phyloP scores from a whole-genome alignment of 2,888 invertebrate genomes.

The Chrysina gloriosa region DNA sequence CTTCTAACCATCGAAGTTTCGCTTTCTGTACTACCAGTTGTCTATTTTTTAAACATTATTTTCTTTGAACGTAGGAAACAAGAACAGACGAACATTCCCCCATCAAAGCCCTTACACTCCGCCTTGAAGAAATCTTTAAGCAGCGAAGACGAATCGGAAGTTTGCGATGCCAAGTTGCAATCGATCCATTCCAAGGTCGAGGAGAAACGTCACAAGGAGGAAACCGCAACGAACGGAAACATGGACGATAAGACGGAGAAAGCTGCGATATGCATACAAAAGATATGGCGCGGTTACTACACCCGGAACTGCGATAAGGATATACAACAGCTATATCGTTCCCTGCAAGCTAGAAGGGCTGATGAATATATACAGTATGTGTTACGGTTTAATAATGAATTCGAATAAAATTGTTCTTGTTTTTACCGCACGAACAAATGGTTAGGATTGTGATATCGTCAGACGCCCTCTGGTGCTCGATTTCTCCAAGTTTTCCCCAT shows the following conservation, averaged over 20 bases:
- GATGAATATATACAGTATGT: conserved; percentile 86
- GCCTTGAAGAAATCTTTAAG: conserved; percentile 61
- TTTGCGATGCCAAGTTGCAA: conserved; percentile 75
- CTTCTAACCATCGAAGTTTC: too few relatives aligned
- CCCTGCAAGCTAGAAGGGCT: conserved; percentile 80
- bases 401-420: too few relatives aligned
- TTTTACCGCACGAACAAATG: too few relatives aligned
- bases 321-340: conserved; percentile 72
- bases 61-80: conserved; percentile 9
- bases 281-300: conserved; percentile 87
- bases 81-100: conserved; percentile 7
- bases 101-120: conserved; percentile 52
- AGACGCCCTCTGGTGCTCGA: too few relatives aligned
- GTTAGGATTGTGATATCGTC: too few relatives aligned
- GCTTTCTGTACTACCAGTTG: too few relatives aligned
- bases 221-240: conserved; percentile 54
- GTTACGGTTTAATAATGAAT: conserved; percentile 9
- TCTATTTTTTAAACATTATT: background rate
- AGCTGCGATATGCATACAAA: conserved; percentile 85
- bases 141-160: conserved; percentile 75
- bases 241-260: conserved; percentile 63
- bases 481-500: too few relatives aligned
- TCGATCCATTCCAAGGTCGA: conserved; percentile 74
- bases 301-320: conserved; percentile 80
- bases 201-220: conserved; percentile 59